Evolutionary conservation across 2,888 invertebrate genomes (phyloP).

Genomic region (Andrena chrysosceles): DNA sequence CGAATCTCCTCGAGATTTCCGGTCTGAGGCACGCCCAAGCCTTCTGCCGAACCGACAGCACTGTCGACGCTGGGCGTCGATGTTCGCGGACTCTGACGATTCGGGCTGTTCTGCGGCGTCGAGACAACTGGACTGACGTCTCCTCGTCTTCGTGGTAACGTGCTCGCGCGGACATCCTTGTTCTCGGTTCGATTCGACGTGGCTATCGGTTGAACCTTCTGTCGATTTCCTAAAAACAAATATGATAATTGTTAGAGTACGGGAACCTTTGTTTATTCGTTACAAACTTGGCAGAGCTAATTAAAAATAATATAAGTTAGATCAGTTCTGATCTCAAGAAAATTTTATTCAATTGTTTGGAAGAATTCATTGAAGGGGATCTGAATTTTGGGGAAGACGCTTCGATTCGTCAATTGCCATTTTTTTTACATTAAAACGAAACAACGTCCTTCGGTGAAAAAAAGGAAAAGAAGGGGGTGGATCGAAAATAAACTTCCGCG

Average conservation of each 20-base stretch:
- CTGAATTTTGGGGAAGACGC: too few relatives aligned
- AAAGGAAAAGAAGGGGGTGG: not conserved
- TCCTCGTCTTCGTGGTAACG: slow-evolving; percentile 84
- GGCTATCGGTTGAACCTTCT: slow-evolving; percentile 74
- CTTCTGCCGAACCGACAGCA: slow-evolving; percentile 88
- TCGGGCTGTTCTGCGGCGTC: slow-evolving; percentile 83
- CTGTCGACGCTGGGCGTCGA: slow-evolving; percentile 88
- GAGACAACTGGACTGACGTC: slow-evolving; percentile 78
- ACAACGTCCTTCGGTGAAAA: too few relatives aligned
- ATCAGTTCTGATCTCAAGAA: too few relatives aligned
- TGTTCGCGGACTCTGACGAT: slow-evolving; percentile 78
- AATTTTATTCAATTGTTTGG: too few relatives aligned
- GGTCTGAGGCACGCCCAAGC: slow-evolving; percentile 80
- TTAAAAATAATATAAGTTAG: too few relatives aligned
- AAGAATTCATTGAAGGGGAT: too few relatives aligned
- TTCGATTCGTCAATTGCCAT: not conserved
- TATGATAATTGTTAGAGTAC: not conserved
- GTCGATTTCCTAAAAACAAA: slow-evolving; percentile 70
- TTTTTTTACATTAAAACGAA: not conserved
- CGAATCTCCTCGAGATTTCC: slow-evolving; percentile 75
- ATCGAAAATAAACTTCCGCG: slow-evolving; percentile 40
- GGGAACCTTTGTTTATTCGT: not conserved
- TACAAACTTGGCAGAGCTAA: not conserved
- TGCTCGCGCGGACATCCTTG: slow-evolving; percentile 81
- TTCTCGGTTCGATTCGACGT: slow-evolving; percentile 69